Evolutionary conservation across 64 coral and sea anemone species (phyloP), one percentile per base, ranked within the genome.

Genomic region (Stylophora pistillata): DNA sequence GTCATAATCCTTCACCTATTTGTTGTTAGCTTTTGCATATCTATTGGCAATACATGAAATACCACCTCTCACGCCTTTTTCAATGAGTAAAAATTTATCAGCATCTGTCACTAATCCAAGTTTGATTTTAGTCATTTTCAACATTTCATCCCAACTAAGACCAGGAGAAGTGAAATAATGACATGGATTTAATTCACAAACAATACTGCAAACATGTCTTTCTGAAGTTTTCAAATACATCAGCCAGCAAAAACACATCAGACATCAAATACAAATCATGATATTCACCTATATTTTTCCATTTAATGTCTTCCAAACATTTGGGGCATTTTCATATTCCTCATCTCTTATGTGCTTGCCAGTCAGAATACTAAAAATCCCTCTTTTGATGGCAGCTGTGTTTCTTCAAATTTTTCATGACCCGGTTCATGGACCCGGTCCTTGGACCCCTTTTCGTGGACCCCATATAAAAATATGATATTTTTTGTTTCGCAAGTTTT

Each of bases 51-150:
- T 79, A 21, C 28, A 69, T 4, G 23, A 66, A 11, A 89, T 68
- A 7, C 88, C 88, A n/a, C 88, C 88, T 32, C 41, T 1, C 31
- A 89, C 52, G 7, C 58, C 88, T 26, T 89, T 89, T 59, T 89
- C 88, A 47, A 80, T 89, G 7, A 89, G 13, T 0, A 47, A 18
- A 15, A 79, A 76, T 31, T 47, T 62, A 37, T 80, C 76, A 68
- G 53, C 52, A 54, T 81, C 76, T 12, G 9, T 68, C 28, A 70
- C 53, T 21, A 89, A n/a, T 10, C 80, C 76, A 69, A 89, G 54
- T 54, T 47, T 7, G 37, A 47, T 79, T 12, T 68, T 25, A 10
- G 88, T 89, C 58, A 89, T 79, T 62, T 79, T 89, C 6, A 86
- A 52, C 41, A 73, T 23, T 15, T 55, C 87, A 78, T 34, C 74